Base-by-base conservation (phyloP, 53 echinoderm and acorn worm genomes). In the Astropecten irregularis region DNA sequence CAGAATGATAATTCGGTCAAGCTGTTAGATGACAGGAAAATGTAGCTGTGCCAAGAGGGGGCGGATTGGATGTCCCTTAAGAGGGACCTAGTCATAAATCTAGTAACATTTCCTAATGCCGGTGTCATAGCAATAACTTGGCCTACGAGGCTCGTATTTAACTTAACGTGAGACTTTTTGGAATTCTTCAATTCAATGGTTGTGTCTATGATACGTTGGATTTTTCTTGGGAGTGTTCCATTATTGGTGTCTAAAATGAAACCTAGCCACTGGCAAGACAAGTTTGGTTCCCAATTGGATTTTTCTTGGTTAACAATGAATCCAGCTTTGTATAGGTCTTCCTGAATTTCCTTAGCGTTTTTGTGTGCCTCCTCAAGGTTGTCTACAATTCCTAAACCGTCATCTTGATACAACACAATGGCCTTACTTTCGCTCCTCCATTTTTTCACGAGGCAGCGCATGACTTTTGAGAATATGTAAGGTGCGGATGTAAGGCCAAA, bases 401-500 rank as follows among this genome's bases (percentile, higher is more conserved):
- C 71, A 18, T 71, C 71, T 3, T 49, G 71, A 32, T 71, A 71
- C 0, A 71, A 29, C 3, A 71, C 71, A 3, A 71, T 71, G 10
- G 28, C 18, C 30, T 71, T 50, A 16, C 71, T 50, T 50, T 66
- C 39, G 4, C 1, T 4, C 2, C 39, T 34, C 66, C 39, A 66
- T 2, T 66, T 38, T 32, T 66, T 66, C 0, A 66, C 66, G 2
- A 66, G 66, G 15, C 19, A 1, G 3, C 39, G 10, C 40, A 66
- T 38, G 0, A 38, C 14, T 32, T 66, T 66, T 9, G 38, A 19
- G 22, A 66, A 37, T 2, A 66, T 38, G 20, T 66, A 66, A 10
- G 66, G 66, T 7, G 66, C 66, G 1, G 66, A 66, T 0, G 66
- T 49, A 30, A 70, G 49, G 2, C 71, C 71, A 70, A 70, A 70